These are phyloP conservation scores for Thera obeliscata DNA, from an alignment of 2,888 invertebrate species.

Conservation along the genomic window DNA sequence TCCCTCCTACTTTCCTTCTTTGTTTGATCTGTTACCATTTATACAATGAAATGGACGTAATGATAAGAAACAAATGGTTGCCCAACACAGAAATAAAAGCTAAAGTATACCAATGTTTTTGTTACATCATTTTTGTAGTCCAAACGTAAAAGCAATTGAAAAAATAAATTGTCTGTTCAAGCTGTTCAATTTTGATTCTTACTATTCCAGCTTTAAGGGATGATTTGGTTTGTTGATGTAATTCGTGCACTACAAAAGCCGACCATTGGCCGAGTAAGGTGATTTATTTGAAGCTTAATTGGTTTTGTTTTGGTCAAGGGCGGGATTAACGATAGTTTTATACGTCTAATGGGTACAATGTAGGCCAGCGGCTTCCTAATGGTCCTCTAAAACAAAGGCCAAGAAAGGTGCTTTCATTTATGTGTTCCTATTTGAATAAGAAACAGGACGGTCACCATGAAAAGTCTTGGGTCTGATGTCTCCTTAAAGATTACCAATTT, in stretches of 20 bases:
- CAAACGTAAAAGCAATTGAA: slow-evolving; percentile 45
- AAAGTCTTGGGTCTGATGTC: slow-evolving; percentile 1
- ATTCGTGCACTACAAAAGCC: slow-evolving; percentile 51
- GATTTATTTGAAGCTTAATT: slow-evolving; percentile 76
- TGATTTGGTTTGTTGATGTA: slow-evolving; percentile 32
- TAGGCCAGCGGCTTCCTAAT: slow-evolving; percentile 60
- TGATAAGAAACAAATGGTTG: slow-evolving; percentile 31
- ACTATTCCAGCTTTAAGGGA: neutral
- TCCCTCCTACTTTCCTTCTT: slow-evolving; percentile 5
- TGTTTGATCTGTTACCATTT: slow-evolving; percentile 28
- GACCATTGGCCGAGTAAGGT: slow-evolving; percentile 49
- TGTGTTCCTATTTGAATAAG: slow-evolving; percentile 7
- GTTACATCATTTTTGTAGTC: slow-evolving; percentile 45
- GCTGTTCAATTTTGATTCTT: slow-evolving; percentile 9
- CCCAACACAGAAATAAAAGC: slow-evolving; percentile 34
- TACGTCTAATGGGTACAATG: slow-evolving; percentile 68
- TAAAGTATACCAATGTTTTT: slow-evolving; percentile 42
- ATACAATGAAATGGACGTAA: slow-evolving; percentile 26
- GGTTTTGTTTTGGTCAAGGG: slow-evolving; percentile 75
- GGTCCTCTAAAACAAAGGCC: slow-evolving; percentile 39
- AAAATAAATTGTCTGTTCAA: slow-evolving; percentile 39
- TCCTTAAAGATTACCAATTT: neutral
- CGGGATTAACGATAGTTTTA: slow-evolving; percentile 71
- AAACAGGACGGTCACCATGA: neutral
- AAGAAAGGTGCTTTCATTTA: slow-evolving; percentile 16